These are phyloP conservation scores for Emydoidea blandingii DNA, from an alignment of 2,797 vertebrate genomes.

Conservation along the genomic window DNA sequence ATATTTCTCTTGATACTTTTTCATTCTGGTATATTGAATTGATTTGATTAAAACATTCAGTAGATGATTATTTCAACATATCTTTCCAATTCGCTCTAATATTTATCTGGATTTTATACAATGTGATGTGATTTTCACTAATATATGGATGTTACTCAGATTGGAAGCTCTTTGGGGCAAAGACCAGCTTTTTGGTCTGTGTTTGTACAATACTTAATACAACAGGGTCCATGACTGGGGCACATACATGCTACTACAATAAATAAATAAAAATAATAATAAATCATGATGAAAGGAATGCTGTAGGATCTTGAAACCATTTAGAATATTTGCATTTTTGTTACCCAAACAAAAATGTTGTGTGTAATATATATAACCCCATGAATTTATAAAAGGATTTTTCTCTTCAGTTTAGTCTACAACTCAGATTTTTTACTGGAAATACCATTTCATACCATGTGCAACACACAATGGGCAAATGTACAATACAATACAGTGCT, in stretches of 20 bases:
- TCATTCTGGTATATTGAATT: neutral
- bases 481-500: neutral
- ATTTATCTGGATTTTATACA: neutral
- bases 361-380: neutral
- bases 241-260: neutral
- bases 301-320: neutral
- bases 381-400: neutral
- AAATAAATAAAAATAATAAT: neutral
- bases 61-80: neutral
- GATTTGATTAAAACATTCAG: neutral
- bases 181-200: neutral
- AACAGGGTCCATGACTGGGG: neutral
- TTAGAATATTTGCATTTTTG: constrained; percentile 28
- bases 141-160: neutral
- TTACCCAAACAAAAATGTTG: neutral
- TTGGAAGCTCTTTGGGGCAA: neutral
- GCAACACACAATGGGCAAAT: neutral
- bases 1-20: neutral
- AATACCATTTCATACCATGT: neutral
- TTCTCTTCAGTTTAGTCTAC: neutral
- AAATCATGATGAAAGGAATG: neutral
- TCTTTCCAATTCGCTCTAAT: neutral
- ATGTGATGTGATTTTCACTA: neutral
- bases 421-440: neutral
- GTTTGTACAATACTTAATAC: neutral